Evolutionary conservation across 2,113 vertebrate genomes (phyloP).

Genomic region (Phoenicopterus ruber): DNA sequence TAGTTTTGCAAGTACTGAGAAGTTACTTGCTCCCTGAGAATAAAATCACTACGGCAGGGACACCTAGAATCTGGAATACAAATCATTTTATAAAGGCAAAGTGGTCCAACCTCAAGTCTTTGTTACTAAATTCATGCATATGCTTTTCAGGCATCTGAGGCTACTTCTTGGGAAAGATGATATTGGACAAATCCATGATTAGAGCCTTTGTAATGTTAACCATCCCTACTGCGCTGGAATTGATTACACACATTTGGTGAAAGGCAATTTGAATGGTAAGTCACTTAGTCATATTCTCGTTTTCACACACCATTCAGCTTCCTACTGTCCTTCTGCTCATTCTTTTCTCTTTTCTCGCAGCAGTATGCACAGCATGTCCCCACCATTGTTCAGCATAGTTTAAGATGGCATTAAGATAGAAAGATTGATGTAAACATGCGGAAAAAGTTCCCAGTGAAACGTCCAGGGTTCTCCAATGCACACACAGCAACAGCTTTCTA

Average conservation of each 20-base stretch:
- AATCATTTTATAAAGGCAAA: conserved; percentile 47
- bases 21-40: conserved; percentile 60
- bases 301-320: conserved; percentile 70
- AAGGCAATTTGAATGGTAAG: conserved; percentile 67
- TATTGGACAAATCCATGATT: conserved; percentile 69
- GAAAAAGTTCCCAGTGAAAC: conserved; percentile 44
- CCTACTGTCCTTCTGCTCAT: conserved; percentile 64
- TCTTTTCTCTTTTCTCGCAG: conserved; percentile 42
- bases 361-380: conserved; percentile 43
- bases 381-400: conserved; percentile 39
- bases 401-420: conserved; percentile 56
- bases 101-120: conserved; percentile 22
- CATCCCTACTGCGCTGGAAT: conserved; percentile 66
- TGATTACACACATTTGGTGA: conserved; percentile 67
- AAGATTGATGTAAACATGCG: conserved; percentile 41
- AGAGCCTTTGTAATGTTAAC: conserved; percentile 72
- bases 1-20: conserved; percentile 63
- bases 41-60: conserved; percentile 63
- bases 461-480: conserved; percentile 8
- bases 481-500: neutral
- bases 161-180: conserved; percentile 67
- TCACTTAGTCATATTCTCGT: conserved; percentile 68
- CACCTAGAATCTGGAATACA: conserved; percentile 64
- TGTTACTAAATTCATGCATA: conserved; percentile 62
- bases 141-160: conserved; percentile 52